These are phyloP conservation scores for Penaeus indicus DNA, from an alignment of 1,140 invertebrate species.

Conservation along the genomic window DNA sequence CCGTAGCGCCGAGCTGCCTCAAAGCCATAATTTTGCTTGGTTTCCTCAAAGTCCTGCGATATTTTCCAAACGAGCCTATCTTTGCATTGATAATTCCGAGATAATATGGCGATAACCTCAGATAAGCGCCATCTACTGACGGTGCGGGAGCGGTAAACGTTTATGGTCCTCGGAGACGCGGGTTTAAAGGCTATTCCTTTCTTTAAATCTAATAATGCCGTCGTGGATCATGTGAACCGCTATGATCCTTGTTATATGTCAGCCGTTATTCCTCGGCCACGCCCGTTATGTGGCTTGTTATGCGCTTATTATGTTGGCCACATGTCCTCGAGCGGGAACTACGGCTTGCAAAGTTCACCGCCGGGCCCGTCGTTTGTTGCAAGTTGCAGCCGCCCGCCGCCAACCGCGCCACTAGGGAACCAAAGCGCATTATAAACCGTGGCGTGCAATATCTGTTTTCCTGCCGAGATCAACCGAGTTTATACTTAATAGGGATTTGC, in stretches of 20 bases:
- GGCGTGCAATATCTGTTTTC: too few relatives aligned
- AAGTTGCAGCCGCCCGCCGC: slow-evolving; percentile 3
- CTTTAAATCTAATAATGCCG: slow-evolving; percentile 27
- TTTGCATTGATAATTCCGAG: not conserved
- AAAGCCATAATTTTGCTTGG: not conserved
- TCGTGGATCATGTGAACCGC: slow-evolving; percentile 24
- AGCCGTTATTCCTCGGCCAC: slow-evolving; percentile 28
- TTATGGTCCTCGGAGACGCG: slow-evolving; percentile 21
- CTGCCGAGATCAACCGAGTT: too few relatives aligned
- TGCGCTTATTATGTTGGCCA: slow-evolving; percentile 21
- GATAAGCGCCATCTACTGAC: slow-evolving; percentile 4
- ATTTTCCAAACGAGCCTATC: not conserved
- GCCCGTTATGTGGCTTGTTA: slow-evolving; percentile 25
- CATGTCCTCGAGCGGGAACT: slow-evolving; percentile 5
- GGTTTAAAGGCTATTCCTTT: slow-evolving; percentile 32
- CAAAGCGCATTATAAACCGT: too few relatives aligned
- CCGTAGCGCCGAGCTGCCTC: too few relatives aligned
- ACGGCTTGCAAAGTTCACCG: not conserved
- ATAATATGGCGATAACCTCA: slow-evolving; percentile 33
- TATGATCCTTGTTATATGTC: slow-evolving; percentile 25
- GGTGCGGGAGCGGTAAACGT: not conserved
- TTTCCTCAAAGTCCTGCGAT: slow-evolving; percentile 1
- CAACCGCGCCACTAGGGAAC: too few relatives aligned
- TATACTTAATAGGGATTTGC: too few relatives aligned
- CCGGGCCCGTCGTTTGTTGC: not conserved